Base-by-base conservation (phyloP, 2,888 invertebrate genomes). In the Phengaris alcon region DNA sequence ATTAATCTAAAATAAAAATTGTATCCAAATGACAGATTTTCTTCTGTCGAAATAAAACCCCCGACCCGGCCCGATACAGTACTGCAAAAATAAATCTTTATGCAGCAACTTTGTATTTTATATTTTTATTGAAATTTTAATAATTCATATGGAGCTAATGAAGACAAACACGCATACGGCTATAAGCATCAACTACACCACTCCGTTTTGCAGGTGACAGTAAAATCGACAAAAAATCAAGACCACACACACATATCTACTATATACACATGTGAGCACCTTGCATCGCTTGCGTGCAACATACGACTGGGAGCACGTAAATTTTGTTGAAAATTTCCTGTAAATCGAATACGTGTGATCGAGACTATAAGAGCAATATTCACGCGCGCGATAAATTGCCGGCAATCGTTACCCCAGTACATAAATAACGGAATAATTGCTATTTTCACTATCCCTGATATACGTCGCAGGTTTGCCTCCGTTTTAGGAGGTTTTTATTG, bases 341-440 rank as follows among this genome's bases (percentile, higher is more conserved):
- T 7, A 44, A 64, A 64, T 64, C 35, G 64, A 44, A 64, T 7
- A 64, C 64, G 15, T 15, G 64, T 13, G 64, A 44, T 12, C 12
- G 64, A 64, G 12, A 13, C 64, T 64, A 51, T 70, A 69, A 70
- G 51, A 70, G 75, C 68, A 75, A 75, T 70, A 75, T 72, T 72
- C 70, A 70, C 57, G 69, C 48, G 48, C 55, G 51, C 81, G 81
- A 87, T 87, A 87, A 87, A 89, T 89, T 83, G 84, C 81, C 77
- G 75, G 80, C 82, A 82, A 82, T 85, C 82, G 84, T 84, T 81
- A 82, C 85, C 85, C 85, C 82, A 82, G 81, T 84, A 84, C 88
- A 90, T 91, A 90, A 91, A 91, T 90, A 90, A 90, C 88, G 79
- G 83, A 85, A 88, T 90, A 90, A 91, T 91, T 91, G 90, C 88